Evolutionary conservation across 35 echinoderm and acorn worm genomes (phyloP).

Genomic region (Chiridota heheva): DNA sequence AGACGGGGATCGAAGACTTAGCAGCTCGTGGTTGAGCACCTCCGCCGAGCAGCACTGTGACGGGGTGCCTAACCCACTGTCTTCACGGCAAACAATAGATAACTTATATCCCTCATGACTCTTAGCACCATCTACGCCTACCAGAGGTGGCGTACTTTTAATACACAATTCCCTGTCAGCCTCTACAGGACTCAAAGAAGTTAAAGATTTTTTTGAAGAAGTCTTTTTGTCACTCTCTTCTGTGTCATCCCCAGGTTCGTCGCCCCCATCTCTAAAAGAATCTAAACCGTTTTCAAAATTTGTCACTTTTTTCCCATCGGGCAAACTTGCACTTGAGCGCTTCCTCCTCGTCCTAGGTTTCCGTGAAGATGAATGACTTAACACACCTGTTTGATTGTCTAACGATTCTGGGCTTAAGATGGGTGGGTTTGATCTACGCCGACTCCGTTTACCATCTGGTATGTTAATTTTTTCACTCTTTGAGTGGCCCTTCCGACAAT

Average conservation of each 20-base stretch:
- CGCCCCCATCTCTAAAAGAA: too few relatives aligned
- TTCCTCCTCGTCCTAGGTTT: constrained; percentile 27
- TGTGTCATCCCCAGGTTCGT: too few relatives aligned
- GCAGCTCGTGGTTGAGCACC: too few relatives aligned
- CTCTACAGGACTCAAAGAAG: not conserved
- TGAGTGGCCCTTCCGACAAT: constrained; percentile 31
- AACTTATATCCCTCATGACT: too few relatives aligned
- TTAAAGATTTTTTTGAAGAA: too few relatives aligned
- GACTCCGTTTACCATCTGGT: constrained; percentile 22
- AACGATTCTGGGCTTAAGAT: constrained; percentile 53
- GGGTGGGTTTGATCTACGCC: not conserved
- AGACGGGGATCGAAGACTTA: too few relatives aligned
- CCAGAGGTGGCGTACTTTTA: not conserved
- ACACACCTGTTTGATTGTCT: not conserved
- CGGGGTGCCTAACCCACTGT: constrained; percentile 73
- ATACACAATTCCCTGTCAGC: not conserved
- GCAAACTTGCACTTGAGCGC: constrained; percentile 15
- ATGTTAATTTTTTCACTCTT: constrained; percentile 46
- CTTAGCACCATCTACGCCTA: too few relatives aligned
- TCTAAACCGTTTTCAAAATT: too few relatives aligned
- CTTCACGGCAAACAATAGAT: constrained; percentile 37
- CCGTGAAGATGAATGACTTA: not conserved
- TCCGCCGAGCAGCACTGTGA: constrained; percentile 54
- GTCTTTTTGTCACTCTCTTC: too few relatives aligned
- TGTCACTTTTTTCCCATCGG: too few relatives aligned